Evolutionary conservation across 2,888 invertebrate genomes (phyloP).

Genomic region (Eupithecia abbreviata): DNA sequence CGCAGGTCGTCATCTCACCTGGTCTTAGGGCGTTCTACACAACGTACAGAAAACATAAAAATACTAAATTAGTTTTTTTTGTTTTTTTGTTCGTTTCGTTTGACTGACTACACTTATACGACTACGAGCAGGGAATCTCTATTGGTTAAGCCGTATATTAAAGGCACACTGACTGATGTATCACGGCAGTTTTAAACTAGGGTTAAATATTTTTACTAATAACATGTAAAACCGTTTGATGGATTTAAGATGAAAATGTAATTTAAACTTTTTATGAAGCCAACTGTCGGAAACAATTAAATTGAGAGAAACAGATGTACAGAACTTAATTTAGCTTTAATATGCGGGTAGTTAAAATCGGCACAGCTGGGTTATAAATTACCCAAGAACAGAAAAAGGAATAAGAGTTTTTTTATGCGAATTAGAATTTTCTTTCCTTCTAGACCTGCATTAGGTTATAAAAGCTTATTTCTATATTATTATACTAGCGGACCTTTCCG

Average conservation of each 20-base stretch:
- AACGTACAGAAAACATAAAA: too few relatives aligned
- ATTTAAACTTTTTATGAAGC: conserved; percentile 15
- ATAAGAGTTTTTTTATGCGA: not conserved
- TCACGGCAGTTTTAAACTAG: not conserved
- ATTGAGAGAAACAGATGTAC: conserved; percentile 9
- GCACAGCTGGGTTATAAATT: not conserved
- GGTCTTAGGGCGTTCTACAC: too few relatives aligned
- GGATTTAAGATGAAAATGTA: conserved; percentile 14
- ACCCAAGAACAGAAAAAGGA: not conserved
- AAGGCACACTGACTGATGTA: not conserved
- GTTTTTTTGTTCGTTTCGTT: too few relatives aligned
- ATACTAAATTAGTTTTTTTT: too few relatives aligned
- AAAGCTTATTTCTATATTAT: too few relatives aligned
- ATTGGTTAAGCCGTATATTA: not conserved
- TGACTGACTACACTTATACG: not conserved
- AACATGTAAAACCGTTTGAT: not conserved
- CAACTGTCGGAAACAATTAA: conserved; percentile 19
- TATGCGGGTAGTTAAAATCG: not conserved
- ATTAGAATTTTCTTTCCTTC: too few relatives aligned
- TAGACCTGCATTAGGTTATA: too few relatives aligned
- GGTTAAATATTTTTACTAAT: not conserved
- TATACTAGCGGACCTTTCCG: too few relatives aligned
- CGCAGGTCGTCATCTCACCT: too few relatives aligned
- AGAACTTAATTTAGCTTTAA: conserved; percentile 12
- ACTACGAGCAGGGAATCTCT: not conserved